Percentiles rank a stretch among this genome's conserved stretches.
These are phyloP conservation scores for Globodera rostochiensis DNA, from an alignment of 1,140 invertebrate genomes.

Conservation along the genomic window DNA sequence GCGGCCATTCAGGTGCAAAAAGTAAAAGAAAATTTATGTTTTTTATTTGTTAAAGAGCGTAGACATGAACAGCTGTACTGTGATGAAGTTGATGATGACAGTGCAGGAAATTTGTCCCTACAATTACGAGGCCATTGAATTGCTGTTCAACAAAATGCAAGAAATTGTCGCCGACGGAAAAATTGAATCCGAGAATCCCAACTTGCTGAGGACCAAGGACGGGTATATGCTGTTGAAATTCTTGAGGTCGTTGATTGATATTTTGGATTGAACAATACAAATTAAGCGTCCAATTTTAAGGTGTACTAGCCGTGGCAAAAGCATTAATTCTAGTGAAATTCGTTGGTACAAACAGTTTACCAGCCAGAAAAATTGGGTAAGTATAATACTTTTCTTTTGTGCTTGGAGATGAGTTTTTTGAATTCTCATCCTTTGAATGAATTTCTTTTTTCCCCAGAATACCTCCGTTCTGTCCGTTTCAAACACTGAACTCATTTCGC, in stretches of 20 bases:
- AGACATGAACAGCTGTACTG: background rate
- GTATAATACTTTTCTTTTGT: background rate
- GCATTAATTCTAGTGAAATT: constrained; percentile 16
- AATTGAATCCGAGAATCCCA: background rate
- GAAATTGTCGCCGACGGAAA: constrained; percentile 2
- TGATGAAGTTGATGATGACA: background rate
- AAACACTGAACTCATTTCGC: background rate
- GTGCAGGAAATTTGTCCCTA: constrained; percentile 34
- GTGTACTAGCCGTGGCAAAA: constrained; percentile 12
- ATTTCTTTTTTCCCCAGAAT: background rate
- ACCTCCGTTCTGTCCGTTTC: background rate
- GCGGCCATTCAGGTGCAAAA: constrained; percentile 10
- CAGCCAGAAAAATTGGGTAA: constrained; percentile 12
- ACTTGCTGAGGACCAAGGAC: constrained; percentile 20
- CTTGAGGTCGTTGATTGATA: constrained; percentile 23
- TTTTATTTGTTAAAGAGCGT: constrained; percentile 6
- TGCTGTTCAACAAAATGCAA: constrained; percentile 34
- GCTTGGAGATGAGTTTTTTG: too few relatives aligned
- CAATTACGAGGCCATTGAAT: constrained; percentile 37
- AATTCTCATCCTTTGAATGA: background rate
- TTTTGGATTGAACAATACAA: background rate
- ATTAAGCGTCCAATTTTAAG: constrained; percentile 16
- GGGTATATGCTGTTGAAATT: constrained; percentile 21
- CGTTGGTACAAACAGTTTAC: constrained; percentile 35
- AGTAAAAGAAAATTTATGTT: background rate